Evolutionary conservation across 2,797 vertebrate species (phyloP).

Genomic region (Coracias cyanogaster): DNA sequence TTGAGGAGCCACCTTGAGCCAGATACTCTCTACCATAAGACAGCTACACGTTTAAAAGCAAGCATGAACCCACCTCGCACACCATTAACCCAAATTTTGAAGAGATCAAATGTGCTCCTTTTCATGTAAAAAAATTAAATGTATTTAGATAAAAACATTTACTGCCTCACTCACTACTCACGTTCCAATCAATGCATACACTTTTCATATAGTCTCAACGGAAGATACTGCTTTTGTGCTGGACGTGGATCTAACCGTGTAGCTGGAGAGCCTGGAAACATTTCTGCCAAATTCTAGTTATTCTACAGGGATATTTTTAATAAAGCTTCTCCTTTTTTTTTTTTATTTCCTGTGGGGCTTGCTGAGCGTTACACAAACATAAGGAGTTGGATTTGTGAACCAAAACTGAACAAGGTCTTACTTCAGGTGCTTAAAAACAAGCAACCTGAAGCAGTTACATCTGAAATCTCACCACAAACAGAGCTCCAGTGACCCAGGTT

Average conservation of each 20-base stretch:
- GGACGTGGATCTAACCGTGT: background rate
- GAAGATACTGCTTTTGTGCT: background rate
- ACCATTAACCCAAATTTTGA: background rate
- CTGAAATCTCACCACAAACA: background rate
- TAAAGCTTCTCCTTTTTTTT: rapidly evolving
- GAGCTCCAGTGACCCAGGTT: background rate
- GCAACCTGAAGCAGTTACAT: background rate
- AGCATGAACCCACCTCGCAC: background rate
- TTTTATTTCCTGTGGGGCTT: background rate
- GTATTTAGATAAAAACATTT: background rate
- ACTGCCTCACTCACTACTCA: background rate
- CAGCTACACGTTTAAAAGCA: background rate
- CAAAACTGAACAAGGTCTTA: background rate
- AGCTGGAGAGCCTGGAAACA: background rate
- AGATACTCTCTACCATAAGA: background rate
- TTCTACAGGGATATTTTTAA: background rate
- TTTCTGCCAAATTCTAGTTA: background rate
- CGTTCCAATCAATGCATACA: background rate
- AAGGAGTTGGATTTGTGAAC: background rate
- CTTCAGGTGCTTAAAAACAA: background rate
- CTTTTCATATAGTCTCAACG: background rate
- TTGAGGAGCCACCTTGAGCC: background rate
- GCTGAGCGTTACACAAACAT: background rate
- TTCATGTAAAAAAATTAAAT: background rate
- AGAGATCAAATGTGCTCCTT: background rate